Conservation (phyloP, 2,888 invertebrate species). For the Pterostichus madidus region DNA sequence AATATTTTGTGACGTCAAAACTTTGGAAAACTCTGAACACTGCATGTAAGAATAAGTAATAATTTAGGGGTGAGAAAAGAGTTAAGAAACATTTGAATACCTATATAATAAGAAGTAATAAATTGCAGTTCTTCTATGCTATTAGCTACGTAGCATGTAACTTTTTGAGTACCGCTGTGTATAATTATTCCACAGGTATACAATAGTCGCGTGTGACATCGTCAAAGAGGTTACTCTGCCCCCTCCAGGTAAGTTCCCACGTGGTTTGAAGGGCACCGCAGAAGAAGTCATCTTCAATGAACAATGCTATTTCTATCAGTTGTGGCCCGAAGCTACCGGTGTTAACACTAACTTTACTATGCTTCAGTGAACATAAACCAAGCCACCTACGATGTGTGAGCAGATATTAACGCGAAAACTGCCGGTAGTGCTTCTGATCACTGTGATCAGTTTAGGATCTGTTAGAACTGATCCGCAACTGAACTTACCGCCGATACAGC, state of each 20-base stretch:
- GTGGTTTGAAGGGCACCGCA: slow-evolving; percentile 64
- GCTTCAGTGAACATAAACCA: slow-evolving; percentile 4
- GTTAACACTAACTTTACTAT: slow-evolving; percentile 51
- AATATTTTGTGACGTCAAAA: too few relatives aligned
- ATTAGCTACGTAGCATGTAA: not conserved
- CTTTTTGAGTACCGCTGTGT: slow-evolving; percentile 10
- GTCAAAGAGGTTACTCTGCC: slow-evolving; percentile 61
- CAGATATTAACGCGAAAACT: slow-evolving; percentile 59
- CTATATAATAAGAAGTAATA: too few relatives aligned
- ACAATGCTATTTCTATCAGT: slow-evolving; percentile 59
- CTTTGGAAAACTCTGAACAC: too few relatives aligned
- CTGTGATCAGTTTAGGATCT: slow-evolving; percentile 60
- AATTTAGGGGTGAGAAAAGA: too few relatives aligned
- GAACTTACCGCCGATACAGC: slow-evolving; percentile 80
- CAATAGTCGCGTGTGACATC: slow-evolving; percentile 64
- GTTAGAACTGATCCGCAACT: slow-evolving; percentile 76
- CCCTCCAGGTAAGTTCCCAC: slow-evolving; percentile 72
- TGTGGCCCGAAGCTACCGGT: slow-evolving; percentile 43
- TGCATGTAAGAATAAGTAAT: too few relatives aligned
- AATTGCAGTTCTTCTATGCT: too few relatives aligned
- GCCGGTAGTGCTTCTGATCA: slow-evolving; percentile 69
- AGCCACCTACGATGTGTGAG: slow-evolving; percentile 53
- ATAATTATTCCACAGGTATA: slow-evolving; percentile 34
- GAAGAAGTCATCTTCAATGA: slow-evolving; percentile 64
- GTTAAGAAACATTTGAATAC: too few relatives aligned